phyloP scores from a whole-genome alignment of 1,140 invertebrate genomes.

The Calycopis cecrops region DNA sequence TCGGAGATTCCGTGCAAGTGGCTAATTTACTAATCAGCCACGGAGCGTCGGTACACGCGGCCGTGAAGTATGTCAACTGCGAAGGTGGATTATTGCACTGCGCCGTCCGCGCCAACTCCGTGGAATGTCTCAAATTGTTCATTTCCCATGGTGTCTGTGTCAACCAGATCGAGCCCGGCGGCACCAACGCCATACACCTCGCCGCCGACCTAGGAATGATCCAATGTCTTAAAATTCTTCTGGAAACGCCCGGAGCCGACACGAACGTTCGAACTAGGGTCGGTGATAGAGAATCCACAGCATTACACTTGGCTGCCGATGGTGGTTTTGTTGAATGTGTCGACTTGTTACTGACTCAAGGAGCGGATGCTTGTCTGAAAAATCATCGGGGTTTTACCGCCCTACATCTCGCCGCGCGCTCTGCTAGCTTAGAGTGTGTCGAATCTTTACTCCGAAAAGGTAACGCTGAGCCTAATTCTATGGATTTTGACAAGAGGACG shows the following conservation, averaged over 20 bases:
- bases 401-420: constrained; percentile 84
- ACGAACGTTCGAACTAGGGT: constrained; percentile 78
- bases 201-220: constrained; percentile 84
- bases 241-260: constrained; percentile 80
- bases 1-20: constrained; percentile 84
- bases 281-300: constrained; percentile 82
- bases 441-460: constrained; percentile 83
- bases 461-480: constrained; percentile 83
- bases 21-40: constrained; percentile 82
- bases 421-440: constrained; percentile 86
- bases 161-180: constrained; percentile 80
- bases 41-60: constrained; percentile 77
- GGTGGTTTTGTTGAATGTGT: constrained; percentile 85
- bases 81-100: constrained; percentile 87
- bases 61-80: constrained; percentile 77
- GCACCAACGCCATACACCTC: constrained; percentile 85
- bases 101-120: constrained; percentile 83
- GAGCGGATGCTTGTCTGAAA: constrained; percentile 81
- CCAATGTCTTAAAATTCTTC: constrained; percentile 80
- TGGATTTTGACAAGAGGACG: constrained; percentile 86
- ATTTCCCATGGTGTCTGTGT: constrained; percentile 82
- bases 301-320: constrained; percentile 87
- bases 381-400: constrained; percentile 87
- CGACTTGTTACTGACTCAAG: constrained; percentile 81
- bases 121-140: constrained; percentile 83